Percentiles rank a stretch among this genome's conserved stretches.
These are phyloP conservation scores for Lepidotrigona ventralis DNA, from an alignment of 1,140 invertebrate species.

Conservation along the genomic window DNA sequence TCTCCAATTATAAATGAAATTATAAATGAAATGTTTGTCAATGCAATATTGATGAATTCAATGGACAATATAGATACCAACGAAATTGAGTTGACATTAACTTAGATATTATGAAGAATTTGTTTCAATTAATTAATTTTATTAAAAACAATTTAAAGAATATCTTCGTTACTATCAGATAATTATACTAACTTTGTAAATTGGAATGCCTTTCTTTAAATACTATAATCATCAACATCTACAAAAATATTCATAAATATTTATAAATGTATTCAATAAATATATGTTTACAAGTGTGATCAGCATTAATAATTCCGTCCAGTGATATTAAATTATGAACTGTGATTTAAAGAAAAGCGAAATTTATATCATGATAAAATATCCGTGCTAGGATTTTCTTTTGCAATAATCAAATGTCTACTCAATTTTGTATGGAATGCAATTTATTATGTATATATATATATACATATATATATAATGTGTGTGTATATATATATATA, in stretches of 20 bases:
- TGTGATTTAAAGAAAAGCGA: not conserved
- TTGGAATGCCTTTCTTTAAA: not conserved
- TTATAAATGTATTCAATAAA: not conserved
- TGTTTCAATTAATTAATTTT: not conserved
- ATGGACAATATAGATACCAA: not conserved
- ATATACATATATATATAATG: no score
- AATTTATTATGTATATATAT: not conserved
- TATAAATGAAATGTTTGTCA: no score
- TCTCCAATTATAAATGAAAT: no score
- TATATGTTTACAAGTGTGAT: not conserved
- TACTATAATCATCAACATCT: not conserved
- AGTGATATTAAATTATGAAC: not conserved
- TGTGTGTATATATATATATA: no score
- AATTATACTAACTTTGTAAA: not conserved
- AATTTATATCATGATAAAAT: not conserved
- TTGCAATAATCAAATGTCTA: not conserved
- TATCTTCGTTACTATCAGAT: not conserved
- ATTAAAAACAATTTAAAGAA: not conserved
- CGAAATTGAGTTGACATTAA: not conserved
- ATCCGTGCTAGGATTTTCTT: not conserved
- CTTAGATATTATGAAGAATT: not conserved
- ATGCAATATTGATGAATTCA: no score
- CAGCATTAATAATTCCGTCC: constrained; percentile 2
- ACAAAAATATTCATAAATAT: not conserved
- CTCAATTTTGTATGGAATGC: not conserved